A percentile compares a stretch with the other conserved stretches of the same genome.
Evolutionary conservation across 2,888 invertebrate genomes (phyloP).

Genomic region (Erpobdella octoculata): DNA sequence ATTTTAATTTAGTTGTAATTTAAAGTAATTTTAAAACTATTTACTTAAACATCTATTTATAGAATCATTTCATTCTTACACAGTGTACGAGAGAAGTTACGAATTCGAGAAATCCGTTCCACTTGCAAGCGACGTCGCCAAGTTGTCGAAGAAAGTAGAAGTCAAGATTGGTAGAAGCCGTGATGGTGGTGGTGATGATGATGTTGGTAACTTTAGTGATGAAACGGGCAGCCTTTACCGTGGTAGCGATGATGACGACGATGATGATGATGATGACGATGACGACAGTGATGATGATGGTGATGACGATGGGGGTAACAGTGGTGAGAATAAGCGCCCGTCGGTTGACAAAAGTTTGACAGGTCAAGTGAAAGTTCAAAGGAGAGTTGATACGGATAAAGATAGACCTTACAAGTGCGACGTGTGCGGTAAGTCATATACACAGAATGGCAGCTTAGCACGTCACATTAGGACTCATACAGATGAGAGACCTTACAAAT

Average conservation of each 20-base stretch:
- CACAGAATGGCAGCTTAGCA: conserved; percentile 3
- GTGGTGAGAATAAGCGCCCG: background rate
- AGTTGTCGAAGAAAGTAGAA: no score
- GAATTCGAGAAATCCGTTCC: no score
- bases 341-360: conserved; percentile 14
- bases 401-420: conserved; percentile 20
- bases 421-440: conserved; percentile 22
- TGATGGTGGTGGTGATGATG: background rate
- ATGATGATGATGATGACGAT: background rate
- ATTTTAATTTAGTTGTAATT: no score
- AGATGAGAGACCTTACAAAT: conserved; percentile 24
- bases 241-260: background rate
- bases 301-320: conserved; percentile 10
- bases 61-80: background rate
- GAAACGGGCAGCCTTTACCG: background rate
- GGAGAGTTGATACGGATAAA: background rate
- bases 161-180: no score
- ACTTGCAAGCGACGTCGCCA: no score
- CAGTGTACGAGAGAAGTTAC: no score
- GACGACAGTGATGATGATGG: background rate
- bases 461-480: conserved; percentile 25
- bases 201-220: background rate
- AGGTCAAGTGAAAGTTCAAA: conserved; percentile 24
- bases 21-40: no score
- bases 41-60: no score